Evolutionary conservation across 2,797 vertebrate genomes (phyloP), one percentile per base, ranked within the genome.

Genomic region (Chanos chanos): DNA sequence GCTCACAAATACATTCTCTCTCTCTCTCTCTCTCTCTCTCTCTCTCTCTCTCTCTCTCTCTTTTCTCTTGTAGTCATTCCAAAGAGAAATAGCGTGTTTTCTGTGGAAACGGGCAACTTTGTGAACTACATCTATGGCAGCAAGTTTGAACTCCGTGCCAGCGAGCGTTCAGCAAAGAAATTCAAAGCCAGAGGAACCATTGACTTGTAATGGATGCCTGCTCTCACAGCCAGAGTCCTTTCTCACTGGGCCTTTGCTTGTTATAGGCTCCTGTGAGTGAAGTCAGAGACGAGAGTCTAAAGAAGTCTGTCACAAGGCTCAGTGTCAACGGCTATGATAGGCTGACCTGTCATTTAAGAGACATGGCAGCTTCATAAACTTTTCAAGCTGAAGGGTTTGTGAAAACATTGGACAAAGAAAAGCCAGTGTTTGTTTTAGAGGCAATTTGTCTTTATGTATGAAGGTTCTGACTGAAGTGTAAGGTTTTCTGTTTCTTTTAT

Each of bases 141-240:
- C 86, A 94, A 86, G 74, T 94, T 97, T 54, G 92, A 94, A 80
- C 80, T 95, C 36, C 88, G 92, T 68, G 88, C 96, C 10, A 92
- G 94, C 3, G 94, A 98, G 54, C 82, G 95, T 31, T 95, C 95
- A 0, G 93, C 92, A 7, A 98, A 94, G 71, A 98, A 97, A 69
- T 98, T 97, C 72, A 98, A 99, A 85, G 71, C 85, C 6, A 93
- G 82, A 77, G 94, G 95, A 63, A 93, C 81, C 24, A 91, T 96
- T 31, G 96, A 99, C 82, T 71, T 99, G 15, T 99, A 81, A 89
- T 15, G 15, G 15, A 4, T n/a, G n/a, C n/a, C n/a, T n/a, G n/a
- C n/a, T n/a, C n/a, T n/a, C n/a, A n/a, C n/a, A n/a, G n/a, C n/a
- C n/a, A n/a, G n/a, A n/a, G n/a, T n/a, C n/a, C n/a, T n/a, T n/a